Base-by-base conservation (phyloP, 2,797 vertebrate genomes). In the Gadopsis bispinosus region DNA sequence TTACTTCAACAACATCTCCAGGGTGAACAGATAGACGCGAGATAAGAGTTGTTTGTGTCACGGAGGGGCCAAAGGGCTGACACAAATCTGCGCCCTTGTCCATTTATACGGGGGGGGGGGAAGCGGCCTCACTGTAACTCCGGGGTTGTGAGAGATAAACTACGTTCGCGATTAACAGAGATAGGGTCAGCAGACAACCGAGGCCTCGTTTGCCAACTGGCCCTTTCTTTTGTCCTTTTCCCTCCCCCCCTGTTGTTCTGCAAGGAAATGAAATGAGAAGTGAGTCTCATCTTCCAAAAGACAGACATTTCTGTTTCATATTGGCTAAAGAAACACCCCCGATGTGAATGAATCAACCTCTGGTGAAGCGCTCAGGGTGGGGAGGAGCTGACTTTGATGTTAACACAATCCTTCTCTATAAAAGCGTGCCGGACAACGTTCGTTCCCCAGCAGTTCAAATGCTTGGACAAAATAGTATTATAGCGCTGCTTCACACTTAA, bases 321-420 rank as follows among this genome's bases (percentile, higher is more conserved):
- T 51, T 70, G 64, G 58, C 43, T 45, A 31, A 74, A 83, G 74
- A 73, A 88, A 82, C 72, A 73, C 80, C 17, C 56, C 56, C 19
- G 29, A 77, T 71, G 77, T 60, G 82, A 86, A 84, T 86, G 59
- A 86, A 86, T 89, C 79, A 79, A 55, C 45, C 77, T 68, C 69
- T 69, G 73, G 48, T 73, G 75, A 77, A 75, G 58, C 61, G 39
- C 35, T 84, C 53, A 1, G 75, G 54, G 39, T 22, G 56, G 51
- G 77, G 71, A 76, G 69, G 77, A 77, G 70, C 60, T 71, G 83
- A 80, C 89, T 90, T 91, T 91, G 82, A 92, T 90, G 86, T 91
- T 80, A 86, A 86, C 80, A 88, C 76, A 67, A 76, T 86, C 74
- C 80, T 69, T 58, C 62, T 88, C 70, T 83, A 59, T 77, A 69